Evolutionary conservation across 2,888 invertebrate genomes (phyloP), one percentile per base, ranked within the genome.

Genomic region (Nephrocerus scutellatus): DNA sequence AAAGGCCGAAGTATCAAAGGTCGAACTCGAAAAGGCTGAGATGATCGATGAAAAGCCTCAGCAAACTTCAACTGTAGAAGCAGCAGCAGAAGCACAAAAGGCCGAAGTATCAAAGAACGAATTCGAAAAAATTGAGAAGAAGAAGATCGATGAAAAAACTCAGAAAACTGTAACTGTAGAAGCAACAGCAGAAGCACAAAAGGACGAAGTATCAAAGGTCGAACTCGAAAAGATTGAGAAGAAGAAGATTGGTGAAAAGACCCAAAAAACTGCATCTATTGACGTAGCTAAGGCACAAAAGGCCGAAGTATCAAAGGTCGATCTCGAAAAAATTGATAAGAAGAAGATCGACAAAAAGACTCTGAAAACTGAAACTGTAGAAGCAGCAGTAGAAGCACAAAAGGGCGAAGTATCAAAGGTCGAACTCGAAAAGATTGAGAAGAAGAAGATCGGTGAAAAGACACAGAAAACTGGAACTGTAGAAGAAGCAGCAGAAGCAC

Each of bases 101-200:
- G 44, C 41, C 4, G 52, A 44, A 49, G 51, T 43, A 46, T 52
- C 46, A 41, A 39, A 36, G 33, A 36, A 47, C 35, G 36, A 48
- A 32, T 6, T 28, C 3, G 41, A 45, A 23, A 2, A 21, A 5
- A 31, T 1, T 3, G 15, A 30, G 8, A 19, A 20, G 10, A 16
- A 5, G 9, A 20, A 13, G 13, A 6, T 2, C 16, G 8, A 12
- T 12, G 26, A 34, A 9, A 10, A 30, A 15, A 15, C 13, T 10
- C 15, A 30, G 20, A 47, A 41, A 35, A 49, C 35, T n/a, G n/a
- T n/a, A n/a, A n/a, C n/a, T n/a, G n/a, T n/a, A n/a, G n/a, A n/a
- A n/a, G 35, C 39, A 35, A 36, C 46, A 20, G 48, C 52, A 26
- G 48, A 30, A 30, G 34, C 45, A 36, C 44, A 44, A 20, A 12